Evolutionary conservation across 1,140 invertebrate genomes (phyloP).

Genomic region (Zaprionus gabonicus): DNA sequence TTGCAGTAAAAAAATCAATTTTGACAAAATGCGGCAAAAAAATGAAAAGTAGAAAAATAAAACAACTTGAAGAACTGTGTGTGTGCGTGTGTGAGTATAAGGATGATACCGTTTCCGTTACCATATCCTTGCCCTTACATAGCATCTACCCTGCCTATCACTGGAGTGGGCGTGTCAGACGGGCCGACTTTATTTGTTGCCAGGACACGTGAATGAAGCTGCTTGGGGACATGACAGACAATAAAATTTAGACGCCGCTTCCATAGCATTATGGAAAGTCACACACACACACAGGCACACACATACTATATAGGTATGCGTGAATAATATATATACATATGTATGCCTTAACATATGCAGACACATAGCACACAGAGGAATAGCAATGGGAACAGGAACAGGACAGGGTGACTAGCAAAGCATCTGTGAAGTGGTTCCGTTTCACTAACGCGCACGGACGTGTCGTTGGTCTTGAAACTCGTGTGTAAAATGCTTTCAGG

Average conservation of each 20-base stretch:
- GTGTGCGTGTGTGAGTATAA: background rate
- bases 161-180: conserved; percentile 6
- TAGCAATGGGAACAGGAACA: too few species aligned
- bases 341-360: conserved; percentile 22
- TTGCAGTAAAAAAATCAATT: conserved; percentile 78
- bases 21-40: conserved; percentile 68
- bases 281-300: conserved; percentile 1
- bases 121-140: background rate
- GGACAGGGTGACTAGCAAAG: conserved; percentile 29
- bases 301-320: background rate
- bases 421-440: conserved; percentile 13
- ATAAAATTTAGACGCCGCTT: conserved; percentile 52
- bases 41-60: conserved; percentile 27
- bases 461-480: background rate
- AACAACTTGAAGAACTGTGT: background rate
- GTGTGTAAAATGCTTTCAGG: conserved; percentile 1
- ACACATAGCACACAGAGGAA: background rate
- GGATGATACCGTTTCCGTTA: conserved; percentile 27
- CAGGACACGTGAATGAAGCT: conserved; percentile 42
- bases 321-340: background rate
- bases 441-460: conserved; percentile 6
- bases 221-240: conserved; percentile 44
- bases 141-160: background rate
- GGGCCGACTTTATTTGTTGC: conserved; percentile 39
- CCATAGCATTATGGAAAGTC: conserved; percentile 57